Percentiles rank a stretch among this genome's conserved stretches.
phyloP scores from a whole-genome alignment of 2,113 vertebrate genomes.

The Oreotragus oreotragus region DNA sequence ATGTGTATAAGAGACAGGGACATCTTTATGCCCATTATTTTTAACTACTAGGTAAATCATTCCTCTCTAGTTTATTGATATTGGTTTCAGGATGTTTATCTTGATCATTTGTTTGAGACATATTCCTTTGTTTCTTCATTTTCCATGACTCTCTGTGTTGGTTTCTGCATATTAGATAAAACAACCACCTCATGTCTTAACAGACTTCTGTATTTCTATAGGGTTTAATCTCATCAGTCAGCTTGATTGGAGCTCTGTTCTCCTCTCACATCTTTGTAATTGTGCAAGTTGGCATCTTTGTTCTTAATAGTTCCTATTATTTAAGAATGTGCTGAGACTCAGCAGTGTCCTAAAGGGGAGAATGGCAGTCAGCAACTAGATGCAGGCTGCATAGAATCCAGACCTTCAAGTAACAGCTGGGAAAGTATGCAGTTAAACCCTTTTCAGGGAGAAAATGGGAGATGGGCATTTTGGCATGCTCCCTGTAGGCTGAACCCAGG shows the following conservation, averaged over 20 bases:
- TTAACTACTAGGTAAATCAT: background rate
- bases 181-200: background rate
- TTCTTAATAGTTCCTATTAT: background rate
- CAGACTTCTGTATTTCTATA: background rate
- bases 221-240: background rate
- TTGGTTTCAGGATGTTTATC: background rate
- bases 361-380: background rate
- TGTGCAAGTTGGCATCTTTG: background rate
- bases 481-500: too few species aligned
- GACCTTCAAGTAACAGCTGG: background rate
- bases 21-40: background rate
- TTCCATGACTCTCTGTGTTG: background rate
- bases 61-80: background rate
- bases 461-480: background rate
- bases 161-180: background rate
- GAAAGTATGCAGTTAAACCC: background rate
- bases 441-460: background rate
- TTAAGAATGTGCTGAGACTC: background rate
- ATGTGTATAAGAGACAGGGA: too few species aligned
- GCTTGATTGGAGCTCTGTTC: background rate
- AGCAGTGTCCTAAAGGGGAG: background rate
- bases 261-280: background rate
- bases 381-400: background rate
- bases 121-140: background rate
- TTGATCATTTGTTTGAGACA: background rate